These are phyloP conservation scores for Cephus cinctus DNA, from an alignment of 1,140 invertebrate genomes.

Conservation along the genomic window DNA sequence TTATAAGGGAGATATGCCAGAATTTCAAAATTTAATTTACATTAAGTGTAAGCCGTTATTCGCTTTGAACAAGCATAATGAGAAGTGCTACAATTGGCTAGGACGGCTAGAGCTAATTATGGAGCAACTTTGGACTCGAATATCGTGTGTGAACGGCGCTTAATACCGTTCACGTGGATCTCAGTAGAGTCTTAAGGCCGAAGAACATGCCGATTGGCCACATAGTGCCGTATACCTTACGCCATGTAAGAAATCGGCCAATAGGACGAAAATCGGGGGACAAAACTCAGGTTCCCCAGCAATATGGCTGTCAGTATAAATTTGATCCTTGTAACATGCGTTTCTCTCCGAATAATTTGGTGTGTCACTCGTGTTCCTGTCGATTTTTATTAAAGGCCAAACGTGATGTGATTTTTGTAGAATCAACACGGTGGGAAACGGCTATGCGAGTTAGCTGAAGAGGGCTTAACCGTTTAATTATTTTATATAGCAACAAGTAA, in stretches of 20 bases:
- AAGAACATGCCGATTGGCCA: constrained; percentile 24
- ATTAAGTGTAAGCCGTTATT: no score
- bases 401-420: constrained; percentile 43
- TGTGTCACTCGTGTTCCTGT: constrained; percentile 34
- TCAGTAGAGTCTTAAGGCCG: no score
- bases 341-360: constrained; percentile 68
- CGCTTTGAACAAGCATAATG: no score
- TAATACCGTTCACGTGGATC: no score
- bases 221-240: background rate
- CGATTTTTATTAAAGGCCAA: constrained; percentile 23
- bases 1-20: no score
- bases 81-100: no score
- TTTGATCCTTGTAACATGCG: constrained; percentile 77
- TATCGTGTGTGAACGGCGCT: background rate
- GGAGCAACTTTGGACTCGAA: no score
- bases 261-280: constrained; percentile 63
- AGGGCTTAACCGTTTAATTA: background rate
- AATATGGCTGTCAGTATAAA: constrained; percentile 88
- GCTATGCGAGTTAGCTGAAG: constrained; percentile 51
- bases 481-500: constrained; percentile 1
- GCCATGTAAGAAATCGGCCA: constrained; percentile 48
- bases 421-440: constrained; percentile 39
- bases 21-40: no score
- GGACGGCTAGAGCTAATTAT: no score
- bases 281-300: constrained; percentile 75